Evolutionary conservation across 2,888 invertebrate genomes (phyloP).

Genomic region (Cerastis leucographa): DNA sequence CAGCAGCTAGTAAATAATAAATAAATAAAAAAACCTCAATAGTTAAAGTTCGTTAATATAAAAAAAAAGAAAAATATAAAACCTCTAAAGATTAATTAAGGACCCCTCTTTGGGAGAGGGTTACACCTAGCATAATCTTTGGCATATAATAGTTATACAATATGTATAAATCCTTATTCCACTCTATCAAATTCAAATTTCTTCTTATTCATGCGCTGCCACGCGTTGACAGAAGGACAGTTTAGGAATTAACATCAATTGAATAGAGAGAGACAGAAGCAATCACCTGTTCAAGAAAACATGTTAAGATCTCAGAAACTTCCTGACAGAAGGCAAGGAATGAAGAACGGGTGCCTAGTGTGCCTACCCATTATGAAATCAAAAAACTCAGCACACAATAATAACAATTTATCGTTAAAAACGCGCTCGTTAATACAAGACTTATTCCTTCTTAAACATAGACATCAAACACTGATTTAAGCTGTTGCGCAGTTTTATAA

Average conservation of each 20-base stretch:
- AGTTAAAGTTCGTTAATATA: too few species aligned
- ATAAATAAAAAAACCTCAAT: too few species aligned
- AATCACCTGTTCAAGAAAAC: background rate
- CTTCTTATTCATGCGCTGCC: background rate
- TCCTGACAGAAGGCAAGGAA: background rate
- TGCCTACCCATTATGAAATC: background rate
- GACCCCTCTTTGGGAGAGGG: background rate
- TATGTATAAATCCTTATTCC: background rate
- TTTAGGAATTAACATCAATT: conserved; percentile 10
- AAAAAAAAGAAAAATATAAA: too few species aligned
- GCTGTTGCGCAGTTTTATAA: too few species aligned
- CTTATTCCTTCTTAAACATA: background rate
- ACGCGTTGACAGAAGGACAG: conserved; percentile 1
- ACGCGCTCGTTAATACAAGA: background rate
- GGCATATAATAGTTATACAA: background rate
- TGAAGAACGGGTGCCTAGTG: too few species aligned
- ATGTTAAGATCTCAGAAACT: background rate
- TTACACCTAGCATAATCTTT: background rate
- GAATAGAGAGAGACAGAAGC: background rate
- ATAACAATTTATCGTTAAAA: background rate
- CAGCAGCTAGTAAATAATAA: too few species aligned
- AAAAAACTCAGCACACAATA: background rate
- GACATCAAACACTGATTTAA: too few species aligned
- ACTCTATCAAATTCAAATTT: background rate
- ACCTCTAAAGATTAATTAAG: too few species aligned